phyloP scores from a whole-genome alignment of 2,113 vertebrate species.

The Dryoscopus gambensis region DNA sequence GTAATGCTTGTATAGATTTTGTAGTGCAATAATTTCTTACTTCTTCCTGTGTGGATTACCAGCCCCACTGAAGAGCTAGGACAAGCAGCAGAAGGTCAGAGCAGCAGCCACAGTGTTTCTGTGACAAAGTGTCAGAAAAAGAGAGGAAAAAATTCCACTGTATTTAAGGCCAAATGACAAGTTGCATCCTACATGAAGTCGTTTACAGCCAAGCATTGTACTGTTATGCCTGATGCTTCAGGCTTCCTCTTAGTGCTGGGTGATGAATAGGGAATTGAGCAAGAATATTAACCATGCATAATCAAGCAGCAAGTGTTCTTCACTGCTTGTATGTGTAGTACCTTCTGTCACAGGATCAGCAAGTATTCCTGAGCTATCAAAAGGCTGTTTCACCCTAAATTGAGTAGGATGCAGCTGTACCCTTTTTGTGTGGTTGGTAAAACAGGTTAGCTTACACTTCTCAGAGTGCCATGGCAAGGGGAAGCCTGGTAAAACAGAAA shows the following conservation, averaged over 20 bases:
- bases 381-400: not conserved
- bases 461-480: not conserved
- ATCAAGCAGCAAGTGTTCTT: slow-evolving; percentile 23
- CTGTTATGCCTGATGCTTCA: not conserved
- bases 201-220: not conserved
- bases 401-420: not conserved
- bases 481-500: not conserved
- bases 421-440: not conserved
- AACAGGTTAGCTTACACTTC: not conserved
- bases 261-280: not conserved
- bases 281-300: not conserved
- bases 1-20: not conserved
- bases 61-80: not conserved
- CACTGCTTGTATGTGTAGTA: not conserved
- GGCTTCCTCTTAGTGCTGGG: not conserved
- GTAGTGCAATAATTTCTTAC: not conserved
- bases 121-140: not conserved
- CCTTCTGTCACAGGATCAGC: not conserved
- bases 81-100: not conserved
- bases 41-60: not conserved
- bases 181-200: not conserved
- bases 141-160: not conserved
- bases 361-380: not conserved
- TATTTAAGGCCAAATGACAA: slow-evolving; percentile 11
- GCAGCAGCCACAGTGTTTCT: not conserved